Evolutionary conservation across 2,797 vertebrate species (phyloP), one percentile per base, ranked within the genome.

Genomic region (Myotis myotis): DNA sequence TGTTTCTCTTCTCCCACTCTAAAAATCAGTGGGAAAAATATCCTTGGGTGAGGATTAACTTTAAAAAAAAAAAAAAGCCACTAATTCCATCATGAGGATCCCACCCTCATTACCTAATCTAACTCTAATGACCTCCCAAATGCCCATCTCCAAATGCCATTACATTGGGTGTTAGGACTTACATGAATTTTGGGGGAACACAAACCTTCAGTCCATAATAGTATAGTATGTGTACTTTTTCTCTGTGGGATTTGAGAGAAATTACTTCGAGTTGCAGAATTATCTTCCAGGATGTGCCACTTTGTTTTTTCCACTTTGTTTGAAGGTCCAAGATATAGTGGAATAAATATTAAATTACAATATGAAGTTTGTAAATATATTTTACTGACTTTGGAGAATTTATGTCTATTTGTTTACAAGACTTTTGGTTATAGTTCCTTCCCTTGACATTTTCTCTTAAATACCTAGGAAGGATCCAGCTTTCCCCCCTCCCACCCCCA

Each of bases 231-330:
- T 86, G 22, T 51, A 16, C 15, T 72, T 80, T 86, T 82, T 75
- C 13, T 83, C 20, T 66, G 12, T 88, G 82, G 76, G 3, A 82
- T 95, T 93, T 93, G 66, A 84, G 72, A 90, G 17, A 90, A 92
- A 66, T 87, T 91, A 49, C 51, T 93, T 93, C 71, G 47, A 82
- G 68, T 78, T 92, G 6, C 47, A 94, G 44, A 85, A 70, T 95
- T 89, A 44, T 80, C 38, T 94, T 55, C 62, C 16, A 74, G 33
- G 80, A 15, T 55, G n/a, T 90, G 38, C 85, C 49, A 70, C 36
- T 94, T 44, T 44, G 41, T 44, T 44, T 44, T 44, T 44, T 44
- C 86, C 49, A 66, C 38, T 94, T 91, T 92, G 25, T 64, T 93
- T 88, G 94, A 55, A 92, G n/a, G n/a, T 84, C 41, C 62, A 81